Percentiles rank a stretch among this genome's conserved stretches.
Conservation (phyloP, 1,140 invertebrate genomes). For the Aphelinus certus region DNA sequence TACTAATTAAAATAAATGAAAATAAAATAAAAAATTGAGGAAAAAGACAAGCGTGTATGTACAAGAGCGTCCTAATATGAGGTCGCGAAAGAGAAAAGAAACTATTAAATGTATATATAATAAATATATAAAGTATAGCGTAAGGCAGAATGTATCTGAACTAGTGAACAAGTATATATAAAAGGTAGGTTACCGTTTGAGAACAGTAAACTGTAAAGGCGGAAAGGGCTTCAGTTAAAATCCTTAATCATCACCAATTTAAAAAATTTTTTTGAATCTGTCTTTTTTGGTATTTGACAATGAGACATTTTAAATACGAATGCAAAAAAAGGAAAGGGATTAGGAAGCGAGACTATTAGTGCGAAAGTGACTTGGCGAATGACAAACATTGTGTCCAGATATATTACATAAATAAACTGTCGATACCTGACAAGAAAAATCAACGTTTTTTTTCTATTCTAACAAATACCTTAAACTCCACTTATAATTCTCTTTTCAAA, state of each 20-base stretch:
- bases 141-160: conserved; percentile 58
- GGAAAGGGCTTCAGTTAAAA: too few species aligned
- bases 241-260: too few species aligned
- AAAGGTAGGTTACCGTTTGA: too few species aligned
- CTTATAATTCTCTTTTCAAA: conserved; percentile 26
- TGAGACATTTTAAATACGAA: neutral
- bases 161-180: too few species aligned
- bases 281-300: neutral
- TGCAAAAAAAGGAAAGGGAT: conserved; percentile 2
- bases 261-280: neutral
- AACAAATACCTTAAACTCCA: conserved; percentile 7
- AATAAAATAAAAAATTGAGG: neutral
- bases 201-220: too few species aligned
- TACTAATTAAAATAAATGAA: too few species aligned
- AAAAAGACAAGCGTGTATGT: neutral
- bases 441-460: neutral
- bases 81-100: conserved; percentile 44
- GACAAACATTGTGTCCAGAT: conserved; percentile 43
- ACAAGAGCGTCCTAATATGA: conserved; percentile 44
- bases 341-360: neutral
- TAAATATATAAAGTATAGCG: conserved; percentile 53
- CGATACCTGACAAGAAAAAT: conserved; percentile 43
- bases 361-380: conserved; percentile 41
- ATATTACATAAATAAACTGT: conserved; percentile 47
- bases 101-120: conserved; percentile 54